Base-by-base conservation (phyloP, 2,797 vertebrate genomes). In the Halcyon chelicuti region DNA sequence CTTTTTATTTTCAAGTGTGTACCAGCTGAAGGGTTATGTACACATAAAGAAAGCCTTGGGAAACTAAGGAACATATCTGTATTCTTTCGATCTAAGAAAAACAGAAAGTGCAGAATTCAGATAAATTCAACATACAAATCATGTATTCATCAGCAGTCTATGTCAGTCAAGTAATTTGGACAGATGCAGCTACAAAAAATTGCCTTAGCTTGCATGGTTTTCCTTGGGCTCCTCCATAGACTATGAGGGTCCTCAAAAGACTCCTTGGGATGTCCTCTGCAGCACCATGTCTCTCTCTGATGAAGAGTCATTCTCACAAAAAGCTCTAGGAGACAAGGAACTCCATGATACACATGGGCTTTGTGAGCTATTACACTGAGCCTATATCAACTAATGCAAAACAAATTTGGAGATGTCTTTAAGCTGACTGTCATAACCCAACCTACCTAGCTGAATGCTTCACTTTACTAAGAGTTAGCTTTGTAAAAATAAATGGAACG, bases 401-500 rank as follows among this genome's bases (percentile, higher is more conserved):
- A 66, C 9, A 25, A 70, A 79, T 52, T 33, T 44, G 14, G 67
- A 72, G 26, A 63, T 28, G 28, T 29, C 66, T 93, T 83, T 72
- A 71, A 82, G 58, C 4, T 70, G 75, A 46, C 33, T 92, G 23
- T 62, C 67, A 46, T 29, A 82, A 87, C 17, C 55, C 72, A 94
- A 1, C 7, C 17, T 67, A 39, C 25, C n/a, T 29, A 55, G 60
- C 0, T 67, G 21, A 79, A 86, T 33, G 14, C 19, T 60, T 58
- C 60, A 9, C 44, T 82, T 73, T 63, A 44, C 28, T 31, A 42
- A 74, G 72, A 71, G 4, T 66, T 54, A 7, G 19, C 67, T 90
- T 92, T 88, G 44, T 55, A 83, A 94, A 94, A 94, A 47, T 39
- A 86, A 96, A 82, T 62, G 72, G 39, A 91, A 35, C 35, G 92